Conservation (phyloP, 2,113 vertebrate genomes). For the Tretioscincus oriximinensis region DNA sequence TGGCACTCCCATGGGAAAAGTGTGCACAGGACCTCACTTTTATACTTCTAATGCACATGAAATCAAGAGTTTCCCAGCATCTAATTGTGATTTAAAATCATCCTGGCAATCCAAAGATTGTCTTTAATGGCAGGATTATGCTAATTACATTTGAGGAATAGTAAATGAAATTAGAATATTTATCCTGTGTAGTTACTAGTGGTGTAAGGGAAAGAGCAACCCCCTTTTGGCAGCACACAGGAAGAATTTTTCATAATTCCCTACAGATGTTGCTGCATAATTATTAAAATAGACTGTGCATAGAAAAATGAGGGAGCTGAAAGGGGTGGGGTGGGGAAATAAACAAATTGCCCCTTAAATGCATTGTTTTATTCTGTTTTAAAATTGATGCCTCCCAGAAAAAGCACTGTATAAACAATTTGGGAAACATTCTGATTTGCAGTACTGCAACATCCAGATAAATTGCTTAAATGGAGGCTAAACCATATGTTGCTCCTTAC, state of each 20-base stretch:
- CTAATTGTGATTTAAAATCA: neutral
- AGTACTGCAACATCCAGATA: neutral
- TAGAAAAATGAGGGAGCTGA: slow-evolving; percentile 6
- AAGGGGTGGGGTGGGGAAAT: neutral
- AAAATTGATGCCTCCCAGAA: slow-evolving; percentile 40
- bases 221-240: slow-evolving; percentile 55
- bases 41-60: neutral
- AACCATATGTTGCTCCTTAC: too few relatives aligned
- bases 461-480: neutral
- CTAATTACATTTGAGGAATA: neutral
- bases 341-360: slow-evolving; percentile 44
- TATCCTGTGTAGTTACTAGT: slow-evolving; percentile 54
- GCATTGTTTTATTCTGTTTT: slow-evolving; percentile 46
- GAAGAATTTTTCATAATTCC: slow-evolving; percentile 59
- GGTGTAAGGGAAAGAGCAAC: slow-evolving; percentile 55
- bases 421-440: neutral
- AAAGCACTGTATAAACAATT: neutral
- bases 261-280: slow-evolving; percentile 57
- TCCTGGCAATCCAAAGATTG: neutral
- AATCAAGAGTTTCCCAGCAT: neutral
- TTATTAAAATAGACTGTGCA: slow-evolving; percentile 54
- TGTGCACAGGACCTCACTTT: neutral
- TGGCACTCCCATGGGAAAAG: too few relatives aligned
- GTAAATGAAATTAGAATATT: slow-evolving; percentile 4
- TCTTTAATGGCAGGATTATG: neutral